Conservation (phyloP, 2,113 vertebrate species). For the Macrotis lagotis region DNA sequence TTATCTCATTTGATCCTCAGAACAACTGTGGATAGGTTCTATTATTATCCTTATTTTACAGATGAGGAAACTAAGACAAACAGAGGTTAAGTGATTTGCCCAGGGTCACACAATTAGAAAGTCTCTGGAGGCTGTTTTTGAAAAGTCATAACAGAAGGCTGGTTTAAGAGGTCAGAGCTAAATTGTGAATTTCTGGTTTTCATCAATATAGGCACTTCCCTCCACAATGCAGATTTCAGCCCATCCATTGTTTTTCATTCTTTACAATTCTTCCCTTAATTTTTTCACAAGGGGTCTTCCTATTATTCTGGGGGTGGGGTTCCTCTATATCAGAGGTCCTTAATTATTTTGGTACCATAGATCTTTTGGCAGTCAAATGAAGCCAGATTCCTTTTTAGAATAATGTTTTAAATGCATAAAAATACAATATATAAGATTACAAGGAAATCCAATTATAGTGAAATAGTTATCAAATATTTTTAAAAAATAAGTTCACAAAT, state of each 20-base stretch:
- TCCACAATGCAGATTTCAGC: background rate
- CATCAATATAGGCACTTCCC: background rate
- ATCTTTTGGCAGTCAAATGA: background rate
- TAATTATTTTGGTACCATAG: background rate
- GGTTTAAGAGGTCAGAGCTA: background rate
- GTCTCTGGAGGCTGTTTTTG: background rate
- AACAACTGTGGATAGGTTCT: background rate
- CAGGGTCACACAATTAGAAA: background rate
- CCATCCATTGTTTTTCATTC: background rate
- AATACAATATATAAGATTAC: background rate
- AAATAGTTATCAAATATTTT: background rate
- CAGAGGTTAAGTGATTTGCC: background rate
- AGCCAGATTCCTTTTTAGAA: background rate
- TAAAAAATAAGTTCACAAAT: background rate
- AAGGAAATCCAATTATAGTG: background rate
- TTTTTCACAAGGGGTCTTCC: background rate
- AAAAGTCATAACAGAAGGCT: background rate
- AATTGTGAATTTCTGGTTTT: background rate
- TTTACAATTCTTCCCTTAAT: background rate
- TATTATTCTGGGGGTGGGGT: background rate
- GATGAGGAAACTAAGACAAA: background rate
- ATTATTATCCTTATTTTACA: background rate
- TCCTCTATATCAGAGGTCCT: background rate
- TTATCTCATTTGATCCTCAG: background rate
- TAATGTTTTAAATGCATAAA: background rate